A percentile compares a stretch with the other conserved stretches of the same genome.
These are phyloP conservation scores for Trichopoda pennipes DNA, from an alignment of 2,888 invertebrate species.

Conservation along the genomic window DNA sequence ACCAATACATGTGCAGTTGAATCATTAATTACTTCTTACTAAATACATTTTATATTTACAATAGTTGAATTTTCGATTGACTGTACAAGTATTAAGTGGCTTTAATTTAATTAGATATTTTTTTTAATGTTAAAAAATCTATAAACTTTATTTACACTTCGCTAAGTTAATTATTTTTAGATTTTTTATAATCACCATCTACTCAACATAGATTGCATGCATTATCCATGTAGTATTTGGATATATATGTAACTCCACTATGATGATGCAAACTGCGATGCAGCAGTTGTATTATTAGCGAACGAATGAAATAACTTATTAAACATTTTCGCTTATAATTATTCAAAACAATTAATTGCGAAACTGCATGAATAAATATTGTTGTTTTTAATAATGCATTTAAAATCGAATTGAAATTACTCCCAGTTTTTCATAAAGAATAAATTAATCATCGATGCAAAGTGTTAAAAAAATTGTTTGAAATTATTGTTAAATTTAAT, in stretches of 20 bases:
- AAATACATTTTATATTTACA: neutral
- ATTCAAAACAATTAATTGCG: constrained; percentile 60
- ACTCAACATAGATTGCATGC: constrained; percentile 54
- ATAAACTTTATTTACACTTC: constrained; percentile 63
- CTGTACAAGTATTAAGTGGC: constrained; percentile 30
- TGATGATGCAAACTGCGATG: constrained; percentile 38
- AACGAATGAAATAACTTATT: constrained; percentile 46
- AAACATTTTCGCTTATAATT: constrained; percentile 13
- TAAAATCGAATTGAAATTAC: constrained; percentile 12
- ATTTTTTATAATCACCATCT: constrained; percentile 28
- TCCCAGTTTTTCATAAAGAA: neutral
- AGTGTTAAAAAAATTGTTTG: too few species aligned
- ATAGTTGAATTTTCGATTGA: neutral
- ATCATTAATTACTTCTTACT: too few species aligned
- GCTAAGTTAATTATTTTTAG: constrained; percentile 60
- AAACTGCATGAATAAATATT: constrained; percentile 59
- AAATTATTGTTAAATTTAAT: too few species aligned
- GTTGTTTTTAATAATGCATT: constrained; percentile 13
- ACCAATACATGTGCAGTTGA: neutral
- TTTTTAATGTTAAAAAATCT: constrained; percentile 26
- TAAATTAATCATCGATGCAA: too few species aligned
- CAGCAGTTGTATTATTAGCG: constrained; percentile 13
- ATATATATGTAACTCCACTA: constrained; percentile 45
- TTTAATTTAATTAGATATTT: constrained; percentile 1
- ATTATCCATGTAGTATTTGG: constrained; percentile 60